Evolutionary conservation across 92 coral and sea anemone species (phyloP), one percentile per base, ranked within the genome.

Genomic region (Parazoanthus atlanticus): DNA sequence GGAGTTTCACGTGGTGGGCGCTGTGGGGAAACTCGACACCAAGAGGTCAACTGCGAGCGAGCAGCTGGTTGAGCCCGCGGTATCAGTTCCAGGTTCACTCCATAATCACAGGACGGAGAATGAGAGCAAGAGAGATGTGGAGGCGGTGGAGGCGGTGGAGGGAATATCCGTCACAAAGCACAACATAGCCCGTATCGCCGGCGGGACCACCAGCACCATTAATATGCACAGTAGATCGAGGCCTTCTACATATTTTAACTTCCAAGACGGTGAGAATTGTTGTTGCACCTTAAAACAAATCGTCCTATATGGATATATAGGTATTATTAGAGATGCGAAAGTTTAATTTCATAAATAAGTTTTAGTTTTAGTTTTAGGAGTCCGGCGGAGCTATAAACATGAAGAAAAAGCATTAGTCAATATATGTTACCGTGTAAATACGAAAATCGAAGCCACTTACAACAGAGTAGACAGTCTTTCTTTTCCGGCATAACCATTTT

Each of bases 61-160:
- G 61, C 87, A 74, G 10, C 40, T 12, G 26, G 41, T 16, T 69
- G 66, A 84, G 78, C 77, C 78, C 78, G 65, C 87, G 79, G 47
- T 74, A 74, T 33, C 47, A 25, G 43, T 36, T 0, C 79, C 49
- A 34, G 8, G 19, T 52, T 52, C 58, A 15, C 17, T 52, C 19
- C 58, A 52, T 2, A 52, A 12, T 26, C 26, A 74, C 28, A 19
- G 87, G 34, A 36, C 32, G 29, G 86, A 82, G 72, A 65, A 43
- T 41, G 86, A 82, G 49, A 82, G 58, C 29, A 82, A 82, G 52
- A 82, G 86, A 69, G 87, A 84, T 32, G 78, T 84, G 1, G 87
- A 84, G 38, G 87, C 65, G 5, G 78, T 84, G 1, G 87, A 84
- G 38, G 87, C 65, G 5, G 77, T 38, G 43, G 78, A 70, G 5